Conservation (phyloP, 2,888 invertebrate genomes). For the Eumerus sabulonum region DNA sequence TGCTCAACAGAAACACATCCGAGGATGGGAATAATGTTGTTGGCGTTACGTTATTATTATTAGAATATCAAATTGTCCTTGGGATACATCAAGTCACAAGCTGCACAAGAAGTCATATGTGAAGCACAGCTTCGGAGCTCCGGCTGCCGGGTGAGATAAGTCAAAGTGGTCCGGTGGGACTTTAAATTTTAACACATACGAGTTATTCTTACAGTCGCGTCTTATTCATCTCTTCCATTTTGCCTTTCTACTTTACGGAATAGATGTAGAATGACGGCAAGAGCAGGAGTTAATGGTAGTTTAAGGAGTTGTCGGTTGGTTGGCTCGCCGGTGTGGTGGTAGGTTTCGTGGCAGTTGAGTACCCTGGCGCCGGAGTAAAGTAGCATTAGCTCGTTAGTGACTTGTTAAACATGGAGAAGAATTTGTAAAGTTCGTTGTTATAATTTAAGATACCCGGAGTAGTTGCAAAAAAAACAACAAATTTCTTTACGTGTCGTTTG, state of each 20-base stretch:
- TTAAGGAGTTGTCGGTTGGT: no score
- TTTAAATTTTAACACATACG: constrained; percentile 47
- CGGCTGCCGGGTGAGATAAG: constrained; percentile 25
- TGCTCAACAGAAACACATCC: constrained; percentile 12
- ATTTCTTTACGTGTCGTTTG: no score
- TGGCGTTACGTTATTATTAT: constrained; percentile 50
- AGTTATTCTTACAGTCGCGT: background rate
- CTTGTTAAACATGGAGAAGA: no score
- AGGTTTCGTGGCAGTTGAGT: no score
- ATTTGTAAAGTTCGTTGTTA: no score
- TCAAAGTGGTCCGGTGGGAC: constrained; percentile 54
- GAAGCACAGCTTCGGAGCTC: background rate
- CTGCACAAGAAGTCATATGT: constrained; percentile 19
- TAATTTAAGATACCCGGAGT: no score
- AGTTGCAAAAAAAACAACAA: no score
- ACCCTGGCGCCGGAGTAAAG: no score
- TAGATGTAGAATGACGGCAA: no score
- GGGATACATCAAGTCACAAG: constrained; percentile 42
- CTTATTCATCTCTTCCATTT: background rate
- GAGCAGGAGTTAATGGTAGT: background rate
- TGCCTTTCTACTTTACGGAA: no score
- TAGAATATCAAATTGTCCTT: constrained; percentile 62
- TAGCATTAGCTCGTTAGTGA: no score
- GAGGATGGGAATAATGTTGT: constrained; percentile 12
- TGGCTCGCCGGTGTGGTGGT: no score